phyloP scores from a whole-genome alignment of 53 echinoderm and acorn worm genomes.

The Zoroaster sp. region DNA sequence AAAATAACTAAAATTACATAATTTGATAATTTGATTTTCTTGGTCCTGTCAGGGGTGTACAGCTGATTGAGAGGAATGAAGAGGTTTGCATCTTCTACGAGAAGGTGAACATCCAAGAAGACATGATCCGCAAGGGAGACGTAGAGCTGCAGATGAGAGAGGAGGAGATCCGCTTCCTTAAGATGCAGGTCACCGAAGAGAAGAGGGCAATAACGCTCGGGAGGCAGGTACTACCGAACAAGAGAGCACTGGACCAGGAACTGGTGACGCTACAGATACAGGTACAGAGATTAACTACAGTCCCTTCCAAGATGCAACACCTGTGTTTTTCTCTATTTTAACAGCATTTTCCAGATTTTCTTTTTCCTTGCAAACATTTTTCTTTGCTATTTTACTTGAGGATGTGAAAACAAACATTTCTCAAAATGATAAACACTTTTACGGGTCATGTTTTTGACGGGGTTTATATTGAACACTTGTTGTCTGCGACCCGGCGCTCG shows the following conservation, averaged over 20 bases:
- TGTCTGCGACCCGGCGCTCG: too few relatives aligned
- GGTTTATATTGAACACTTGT: too few relatives aligned
- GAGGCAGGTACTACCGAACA: constrained; percentile 88
- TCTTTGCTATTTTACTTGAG: too few relatives aligned
- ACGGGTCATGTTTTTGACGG: too few relatives aligned
- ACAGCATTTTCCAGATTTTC: too few relatives aligned
- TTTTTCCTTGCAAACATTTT: too few relatives aligned
- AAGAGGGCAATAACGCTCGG: constrained; percentile 89
- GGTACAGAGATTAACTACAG: constrained; percentile 45
- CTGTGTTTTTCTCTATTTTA: too few relatives aligned
- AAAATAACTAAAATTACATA: too few relatives aligned
- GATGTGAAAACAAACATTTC: too few relatives aligned
- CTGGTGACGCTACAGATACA: constrained; percentile 97
- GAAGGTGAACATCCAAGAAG: constrained; percentile 99
- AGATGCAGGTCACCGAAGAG: constrained; percentile 97
- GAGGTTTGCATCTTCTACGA: constrained; percentile 99
- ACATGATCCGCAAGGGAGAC: constrained; percentile 98
- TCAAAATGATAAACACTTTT: too few relatives aligned
- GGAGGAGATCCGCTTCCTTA: constrained; percentile 96
- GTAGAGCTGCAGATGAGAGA: constrained; percentile 97
- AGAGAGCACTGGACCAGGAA: constrained; percentile 93
- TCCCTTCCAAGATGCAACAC: too few relatives aligned
- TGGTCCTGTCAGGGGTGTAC: constrained; percentile 76
- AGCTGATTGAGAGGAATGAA: constrained; percentile 95
- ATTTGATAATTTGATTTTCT: not conserved